Conservation (phyloP, 2,113 vertebrate species). For the Micronycteris hirsuta region DNA sequence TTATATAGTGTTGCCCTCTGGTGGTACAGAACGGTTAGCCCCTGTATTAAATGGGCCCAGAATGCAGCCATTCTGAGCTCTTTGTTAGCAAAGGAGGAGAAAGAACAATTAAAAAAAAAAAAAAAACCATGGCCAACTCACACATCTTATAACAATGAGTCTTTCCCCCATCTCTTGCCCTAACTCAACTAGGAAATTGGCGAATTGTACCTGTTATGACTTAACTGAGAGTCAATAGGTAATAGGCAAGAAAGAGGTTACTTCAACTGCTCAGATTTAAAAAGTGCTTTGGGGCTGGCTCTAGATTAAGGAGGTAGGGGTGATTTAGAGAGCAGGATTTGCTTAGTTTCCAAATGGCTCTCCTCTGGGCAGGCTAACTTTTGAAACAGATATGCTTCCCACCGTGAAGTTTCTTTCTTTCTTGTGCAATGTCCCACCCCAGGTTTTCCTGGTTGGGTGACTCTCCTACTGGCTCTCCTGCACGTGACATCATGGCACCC, state of each 20-base stretch:
- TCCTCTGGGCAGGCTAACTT: neutral
- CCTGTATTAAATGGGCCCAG: neutral
- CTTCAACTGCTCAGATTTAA: neutral
- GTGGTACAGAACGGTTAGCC: slow-evolving; percentile 27
- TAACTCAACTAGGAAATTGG: neutral
- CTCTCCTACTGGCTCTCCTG: neutral
- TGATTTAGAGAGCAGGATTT: neutral
- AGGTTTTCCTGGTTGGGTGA: neutral
- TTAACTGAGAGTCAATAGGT: neutral
- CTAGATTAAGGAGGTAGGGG: neutral
- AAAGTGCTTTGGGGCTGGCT: neutral
- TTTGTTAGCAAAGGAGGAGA: neutral
- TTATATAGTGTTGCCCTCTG: slow-evolving; percentile 59
- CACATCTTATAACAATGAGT: neutral
- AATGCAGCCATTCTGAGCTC: neutral
- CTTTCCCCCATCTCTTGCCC: neutral
- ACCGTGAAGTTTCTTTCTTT: neutral
- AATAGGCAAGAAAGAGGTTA: neutral
- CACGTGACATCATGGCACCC: neutral
- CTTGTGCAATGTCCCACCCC: neutral
- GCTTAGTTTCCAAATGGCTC: neutral
- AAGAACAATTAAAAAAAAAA: neutral
- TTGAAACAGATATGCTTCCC: neutral
- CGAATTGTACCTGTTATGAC: neutral
- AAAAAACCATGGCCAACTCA: neutral